Percentiles rank a stretch among this genome's conserved stretches.
Evolutionary conservation across 2,888 invertebrate genomes (phyloP).

Genomic region (Drosophila kambysellisi): DNA sequence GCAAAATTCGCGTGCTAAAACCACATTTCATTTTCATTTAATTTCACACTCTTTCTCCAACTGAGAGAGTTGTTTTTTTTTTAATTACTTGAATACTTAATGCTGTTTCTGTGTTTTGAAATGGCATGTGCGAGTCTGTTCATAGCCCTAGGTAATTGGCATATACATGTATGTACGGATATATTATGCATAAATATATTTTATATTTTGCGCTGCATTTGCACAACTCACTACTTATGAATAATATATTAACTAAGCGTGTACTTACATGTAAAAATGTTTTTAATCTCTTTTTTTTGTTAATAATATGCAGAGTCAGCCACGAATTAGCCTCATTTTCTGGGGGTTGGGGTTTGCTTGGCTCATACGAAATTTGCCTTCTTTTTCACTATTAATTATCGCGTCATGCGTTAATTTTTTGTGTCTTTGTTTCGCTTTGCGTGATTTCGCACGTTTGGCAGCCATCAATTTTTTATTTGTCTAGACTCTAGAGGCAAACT

Average conservation of each 20-base stretch:
- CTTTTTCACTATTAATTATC: constrained; percentile 41
- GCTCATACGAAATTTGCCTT: constrained; percentile 24
- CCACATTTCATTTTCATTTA: constrained; percentile 55
- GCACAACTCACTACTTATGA: constrained; percentile 17
- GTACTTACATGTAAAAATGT: constrained; percentile 5
- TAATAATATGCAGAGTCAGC: constrained; percentile 4
- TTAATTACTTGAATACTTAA: constrained; percentile 10
- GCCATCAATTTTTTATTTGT: constrained; percentile 42
- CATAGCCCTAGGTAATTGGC: constrained; percentile 4
- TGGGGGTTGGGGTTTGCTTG: constrained; percentile 4
- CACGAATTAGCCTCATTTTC: constrained; percentile 29
- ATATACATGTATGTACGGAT: constrained; percentile 8
- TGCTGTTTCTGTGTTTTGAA: constrained; percentile 24
- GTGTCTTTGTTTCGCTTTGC: constrained; percentile 31
- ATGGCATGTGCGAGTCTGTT: constrained; percentile 9
- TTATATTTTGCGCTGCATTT: constrained; percentile 3
- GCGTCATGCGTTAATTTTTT: constrained; percentile 38
- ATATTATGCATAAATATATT: constrained; percentile 1
- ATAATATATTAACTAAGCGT: constrained; percentile 33
- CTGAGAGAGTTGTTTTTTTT: constrained; percentile 21
- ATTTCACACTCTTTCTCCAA: constrained; percentile 16
- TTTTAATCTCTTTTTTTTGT: neutral
- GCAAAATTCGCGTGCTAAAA: constrained; percentile 51
- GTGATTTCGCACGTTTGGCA: constrained; percentile 46
- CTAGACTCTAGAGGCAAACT: constrained; percentile 39